A percentile compares a stretch with the other conserved stretches of the same genome.
Evolutionary conservation across 1,140 invertebrate species (phyloP).

Genomic region (Ceratina australensis): DNA sequence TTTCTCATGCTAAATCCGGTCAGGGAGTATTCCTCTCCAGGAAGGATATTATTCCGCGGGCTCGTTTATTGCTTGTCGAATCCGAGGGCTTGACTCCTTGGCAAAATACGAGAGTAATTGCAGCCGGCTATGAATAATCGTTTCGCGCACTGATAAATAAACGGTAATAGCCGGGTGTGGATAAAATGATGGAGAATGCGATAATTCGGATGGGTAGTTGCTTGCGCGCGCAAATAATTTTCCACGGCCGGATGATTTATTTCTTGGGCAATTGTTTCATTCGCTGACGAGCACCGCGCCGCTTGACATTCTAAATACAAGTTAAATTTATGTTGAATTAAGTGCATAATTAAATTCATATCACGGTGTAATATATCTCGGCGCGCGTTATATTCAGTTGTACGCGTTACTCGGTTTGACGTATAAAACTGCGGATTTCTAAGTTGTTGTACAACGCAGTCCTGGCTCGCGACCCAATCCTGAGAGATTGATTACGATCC

Average conservation of each 20-base stretch:
- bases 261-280: background rate
- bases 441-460: too few relatives aligned
- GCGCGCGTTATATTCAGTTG: too few relatives aligned
- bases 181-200: slow-evolving; percentile 1
- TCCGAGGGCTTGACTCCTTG: background rate
- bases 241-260: background rate
- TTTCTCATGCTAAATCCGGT: slow-evolving; percentile 71
- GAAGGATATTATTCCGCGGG: slow-evolving; percentile 16
- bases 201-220: slow-evolving; percentile 19
- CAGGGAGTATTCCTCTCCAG: slow-evolving; percentile 48
- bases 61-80: slow-evolving; percentile 29
- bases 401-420: too few relatives aligned
- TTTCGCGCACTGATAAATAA: slow-evolving; percentile 13
- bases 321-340: too few relatives aligned
- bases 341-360: too few relatives aligned
- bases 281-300: too few relatives aligned
- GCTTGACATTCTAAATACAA: too few relatives aligned
- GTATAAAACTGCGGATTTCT: too few relatives aligned
- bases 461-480: too few relatives aligned
- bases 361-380: too few relatives aligned
- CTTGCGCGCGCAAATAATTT: slow-evolving; percentile 5
- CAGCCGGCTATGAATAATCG: slow-evolving; percentile 8
- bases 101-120: background rate
- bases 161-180: background rate
- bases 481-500: too few relatives aligned